phyloP scores from a whole-genome alignment of 1,140 invertebrate species.

The Drosophila tropicalis region DNA sequence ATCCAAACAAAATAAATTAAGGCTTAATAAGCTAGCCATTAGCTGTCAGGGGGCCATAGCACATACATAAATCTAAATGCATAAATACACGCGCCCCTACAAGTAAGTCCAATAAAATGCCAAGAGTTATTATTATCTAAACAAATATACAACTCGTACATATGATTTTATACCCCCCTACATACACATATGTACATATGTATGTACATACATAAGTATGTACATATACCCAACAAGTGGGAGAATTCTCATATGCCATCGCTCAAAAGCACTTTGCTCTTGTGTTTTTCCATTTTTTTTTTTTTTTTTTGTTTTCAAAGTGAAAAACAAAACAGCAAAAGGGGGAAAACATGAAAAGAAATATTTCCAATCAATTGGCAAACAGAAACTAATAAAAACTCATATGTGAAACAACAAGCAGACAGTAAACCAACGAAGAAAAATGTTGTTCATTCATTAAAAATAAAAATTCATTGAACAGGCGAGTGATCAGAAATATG shows the following conservation, averaged over 20 bases:
- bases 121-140: conserved; percentile 73
- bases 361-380: conserved; percentile 81
- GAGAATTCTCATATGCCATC: conserved; percentile 64
- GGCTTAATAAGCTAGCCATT: conserved; percentile 75
- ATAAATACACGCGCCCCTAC: conserved; percentile 35
- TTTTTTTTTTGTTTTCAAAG: no score
- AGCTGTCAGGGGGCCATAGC: conserved; percentile 61
- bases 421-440: conserved; percentile 47
- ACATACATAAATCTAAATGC: conserved; percentile 68
- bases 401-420: conserved; percentile 51
- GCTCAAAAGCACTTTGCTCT: conserved; percentile 53
- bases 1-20: conserved; percentile 78
- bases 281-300: conserved; percentile 25
- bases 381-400: conserved; percentile 76
- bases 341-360: conserved; percentile 77
- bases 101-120: conserved; percentile 60
- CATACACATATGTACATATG: background rate
- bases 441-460: conserved; percentile 80
- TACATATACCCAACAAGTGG: conserved; percentile 3
- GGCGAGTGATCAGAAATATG: conserved; percentile 50
- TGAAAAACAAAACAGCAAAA: conserved; percentile 42
- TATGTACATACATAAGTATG: background rate
- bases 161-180: background rate
- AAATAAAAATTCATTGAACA: conserved; percentile 77
- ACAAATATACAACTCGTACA: conserved; percentile 38